Conservation (phyloP, 2,113 vertebrate species). For the Athene cunicularia region DNA sequence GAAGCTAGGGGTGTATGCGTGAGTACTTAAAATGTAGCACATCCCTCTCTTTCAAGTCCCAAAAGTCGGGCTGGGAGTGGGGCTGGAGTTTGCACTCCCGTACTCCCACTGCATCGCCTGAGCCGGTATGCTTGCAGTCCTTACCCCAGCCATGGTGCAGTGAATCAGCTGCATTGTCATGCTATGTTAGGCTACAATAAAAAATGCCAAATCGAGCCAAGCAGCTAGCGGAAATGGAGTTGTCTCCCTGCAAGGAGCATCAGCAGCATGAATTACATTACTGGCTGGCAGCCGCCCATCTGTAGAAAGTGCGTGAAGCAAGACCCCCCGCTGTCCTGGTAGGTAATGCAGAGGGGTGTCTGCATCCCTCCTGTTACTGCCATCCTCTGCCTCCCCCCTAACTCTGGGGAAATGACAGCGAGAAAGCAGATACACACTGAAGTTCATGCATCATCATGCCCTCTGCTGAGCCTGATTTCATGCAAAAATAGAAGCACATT, state of each 20-base stretch:
- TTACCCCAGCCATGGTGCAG: neutral
- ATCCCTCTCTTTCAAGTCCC: neutral
- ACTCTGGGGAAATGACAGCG: neutral
- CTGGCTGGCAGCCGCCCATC: neutral
- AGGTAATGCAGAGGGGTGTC: neutral
- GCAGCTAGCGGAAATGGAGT: neutral
- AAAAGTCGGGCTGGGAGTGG: neutral
- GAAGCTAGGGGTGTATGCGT: neutral
- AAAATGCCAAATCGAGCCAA: neutral
- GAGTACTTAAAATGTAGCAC: neutral
- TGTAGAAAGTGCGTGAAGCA: neutral
- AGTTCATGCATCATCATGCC: slow-evolving; percentile 2
- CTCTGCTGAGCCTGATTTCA: neutral
- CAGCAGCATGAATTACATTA: neutral
- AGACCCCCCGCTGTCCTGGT: neutral
- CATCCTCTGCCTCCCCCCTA: neutral
- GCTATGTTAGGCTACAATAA: neutral
- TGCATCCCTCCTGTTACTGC: neutral
- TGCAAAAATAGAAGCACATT: slow-evolving; percentile 52
- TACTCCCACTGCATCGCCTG: neutral
- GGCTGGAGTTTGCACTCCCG: neutral
- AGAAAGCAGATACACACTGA: neutral
- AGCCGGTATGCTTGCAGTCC: neutral
- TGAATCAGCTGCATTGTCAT: slow-evolving; percentile 29
- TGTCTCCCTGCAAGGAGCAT: neutral